Conservation (phyloP, 1,140 invertebrate genomes). For the Pissodes strobi region DNA sequence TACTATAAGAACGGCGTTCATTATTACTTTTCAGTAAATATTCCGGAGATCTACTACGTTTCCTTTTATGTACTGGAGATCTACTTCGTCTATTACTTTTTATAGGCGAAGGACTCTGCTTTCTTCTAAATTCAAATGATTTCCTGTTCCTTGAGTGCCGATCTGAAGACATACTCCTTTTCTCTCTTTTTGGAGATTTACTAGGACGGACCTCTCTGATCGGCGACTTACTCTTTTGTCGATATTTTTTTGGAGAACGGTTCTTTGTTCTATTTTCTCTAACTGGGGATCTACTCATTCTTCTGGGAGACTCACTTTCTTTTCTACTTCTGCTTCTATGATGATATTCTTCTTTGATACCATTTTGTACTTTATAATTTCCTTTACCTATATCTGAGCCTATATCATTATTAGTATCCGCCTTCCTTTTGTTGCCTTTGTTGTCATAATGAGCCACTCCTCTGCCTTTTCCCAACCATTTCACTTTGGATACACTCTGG, state of each 20-base stretch:
- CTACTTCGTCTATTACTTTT: no score
- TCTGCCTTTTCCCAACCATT: constrained; percentile 84
- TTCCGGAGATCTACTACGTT: no score
- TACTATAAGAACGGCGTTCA: no score
- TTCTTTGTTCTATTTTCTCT: background rate
- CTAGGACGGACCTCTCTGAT: no score
- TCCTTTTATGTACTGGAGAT: no score
- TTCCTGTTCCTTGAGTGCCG: no score
- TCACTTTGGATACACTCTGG: constrained; percentile 93
- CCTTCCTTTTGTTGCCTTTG: constrained; percentile 35
- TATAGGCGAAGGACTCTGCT: no score
- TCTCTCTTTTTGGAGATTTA: no score
- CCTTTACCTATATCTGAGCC: constrained; percentile 31
- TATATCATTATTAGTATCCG: constrained; percentile 29
- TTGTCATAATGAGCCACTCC: constrained; percentile 62
- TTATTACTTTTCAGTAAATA: no score
- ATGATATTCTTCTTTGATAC: background rate
- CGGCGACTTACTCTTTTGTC: background rate
- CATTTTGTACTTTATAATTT: constrained; percentile 33
- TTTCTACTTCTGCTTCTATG: background rate
- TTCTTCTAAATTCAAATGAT: no score
- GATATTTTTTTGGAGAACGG: constrained; percentile 10
- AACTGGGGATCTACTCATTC: constrained; percentile 9
- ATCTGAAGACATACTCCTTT: no score
- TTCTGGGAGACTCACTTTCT: no score